Evolutionary conservation across 2,797 vertebrate genomes (phyloP).

Genomic region (Anabacerthia variegaticeps): DNA sequence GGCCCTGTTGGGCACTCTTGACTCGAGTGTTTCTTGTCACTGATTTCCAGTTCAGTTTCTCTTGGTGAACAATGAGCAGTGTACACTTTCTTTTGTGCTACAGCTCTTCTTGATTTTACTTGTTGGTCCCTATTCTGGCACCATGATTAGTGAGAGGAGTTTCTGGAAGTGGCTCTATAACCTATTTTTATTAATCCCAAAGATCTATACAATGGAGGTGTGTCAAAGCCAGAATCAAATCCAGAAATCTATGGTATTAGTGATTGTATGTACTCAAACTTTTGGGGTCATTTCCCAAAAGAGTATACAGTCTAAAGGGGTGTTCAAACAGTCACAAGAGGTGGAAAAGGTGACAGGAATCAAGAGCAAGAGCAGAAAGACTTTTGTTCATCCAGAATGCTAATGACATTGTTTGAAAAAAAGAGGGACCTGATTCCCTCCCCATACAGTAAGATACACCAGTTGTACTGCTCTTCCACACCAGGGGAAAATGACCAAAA

Average conservation of each 20-base stretch:
- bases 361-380: too few species aligned
- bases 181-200: not conserved
- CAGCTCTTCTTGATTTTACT: not conserved
- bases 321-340: too few species aligned
- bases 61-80: not conserved
- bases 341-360: too few species aligned
- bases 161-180: not conserved
- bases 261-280: too few species aligned
- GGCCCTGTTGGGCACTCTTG: not conserved
- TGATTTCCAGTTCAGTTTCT: not conserved
- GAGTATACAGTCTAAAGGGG: too few species aligned
- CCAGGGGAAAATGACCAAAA: not conserved
- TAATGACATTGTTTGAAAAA: too few species aligned
- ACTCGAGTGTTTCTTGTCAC: not conserved
- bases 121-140: not conserved
- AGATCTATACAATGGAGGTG: not conserved
- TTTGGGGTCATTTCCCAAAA: too few species aligned
- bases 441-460: fast-evolving
- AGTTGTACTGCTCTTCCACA: too few species aligned
- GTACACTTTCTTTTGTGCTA: not conserved
- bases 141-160: not conserved
- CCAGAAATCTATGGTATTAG: not conserved
- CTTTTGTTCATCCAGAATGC: too few species aligned
- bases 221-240: not conserved
- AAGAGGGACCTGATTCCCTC: not conserved